Base-by-base conservation (phyloP, 2,888 invertebrate genomes). In the Drosophila engyochracea region DNA sequence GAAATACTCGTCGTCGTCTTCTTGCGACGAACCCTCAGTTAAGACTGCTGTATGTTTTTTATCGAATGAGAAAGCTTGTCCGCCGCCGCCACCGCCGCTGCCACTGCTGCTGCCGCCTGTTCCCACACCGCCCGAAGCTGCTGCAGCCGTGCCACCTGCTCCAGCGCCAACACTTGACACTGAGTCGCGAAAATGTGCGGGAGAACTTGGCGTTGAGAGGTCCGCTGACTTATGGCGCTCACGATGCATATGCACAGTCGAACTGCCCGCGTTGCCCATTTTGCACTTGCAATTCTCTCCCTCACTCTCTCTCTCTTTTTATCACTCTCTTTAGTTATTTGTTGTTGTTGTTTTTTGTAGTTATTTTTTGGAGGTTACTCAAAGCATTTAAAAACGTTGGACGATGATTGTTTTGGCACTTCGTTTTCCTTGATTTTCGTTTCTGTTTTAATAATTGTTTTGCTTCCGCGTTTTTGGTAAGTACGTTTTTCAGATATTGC, bases 21-120 rank as follows among this genome's bases (percentile, higher is more conserved):
- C 96, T 83, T 96, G 95, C 78, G 96, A 96, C 82, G 95, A 94
- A 89, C 96, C 96, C 90, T 96, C 96, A 88, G 96, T 96, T 88
- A 96, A 94, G 76, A 95, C 94, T 82, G 95, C 96, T 89, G 95
- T 95, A 86, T 95, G 94, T 93, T 96, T 96, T 93, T 97, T 97
- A 93, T 97, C 97, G 94, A 98, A 97, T 65, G 96, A 95, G 94
- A 98, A 97, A 57, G 97, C 97, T 92, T 97, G 97, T 66, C 96
- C 97, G 91, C 97, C 97, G 65, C 76, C 69, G 33, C 54, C 79
- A n/a, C 85, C 70, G 39, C 63, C 84, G 54, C 79, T 73, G 77
- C 83, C 97, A 66, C 76, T 68, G 31, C 51, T 77, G 16, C 85
- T 70, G 39, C 65, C 83, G 58, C 79, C 72, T 33, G 52, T 76